Evolutionary conservation across 2,888 invertebrate genomes (phyloP).

Genomic region (Aethes cnicana): DNA sequence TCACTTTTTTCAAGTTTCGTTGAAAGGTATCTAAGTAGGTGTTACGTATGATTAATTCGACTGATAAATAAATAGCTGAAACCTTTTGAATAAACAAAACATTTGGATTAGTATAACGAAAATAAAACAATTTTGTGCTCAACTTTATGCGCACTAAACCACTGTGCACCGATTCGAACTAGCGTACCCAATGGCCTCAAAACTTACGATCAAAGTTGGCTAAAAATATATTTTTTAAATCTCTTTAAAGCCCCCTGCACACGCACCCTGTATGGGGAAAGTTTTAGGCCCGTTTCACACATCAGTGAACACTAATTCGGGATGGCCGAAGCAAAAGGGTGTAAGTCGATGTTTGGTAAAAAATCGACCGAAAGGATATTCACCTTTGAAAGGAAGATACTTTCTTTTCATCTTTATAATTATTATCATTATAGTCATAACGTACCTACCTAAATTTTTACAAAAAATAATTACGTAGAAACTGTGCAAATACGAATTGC

Average conservation of each 20-base stretch:
- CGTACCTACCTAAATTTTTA: too few relatives aligned
- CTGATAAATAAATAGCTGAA: too few relatives aligned
- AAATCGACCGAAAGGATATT: neutral
- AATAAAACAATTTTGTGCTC: neutral
- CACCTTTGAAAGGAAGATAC: too few relatives aligned
- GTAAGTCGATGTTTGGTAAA: slow-evolving; percentile 44
- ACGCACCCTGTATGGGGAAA: slow-evolving; percentile 57
- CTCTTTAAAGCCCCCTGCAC: slow-evolving; percentile 58
- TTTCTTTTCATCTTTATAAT: too few relatives aligned
- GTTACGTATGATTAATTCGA: too few relatives aligned
- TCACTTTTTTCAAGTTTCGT: too few relatives aligned
- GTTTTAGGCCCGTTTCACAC: slow-evolving; percentile 75
- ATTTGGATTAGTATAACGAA: too few relatives aligned
- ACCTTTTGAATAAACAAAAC: too few relatives aligned
- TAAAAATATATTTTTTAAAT: slow-evolving; percentile 51
- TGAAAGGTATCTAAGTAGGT: too few relatives aligned
- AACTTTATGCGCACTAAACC: neutral
- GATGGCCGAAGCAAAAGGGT: slow-evolving; percentile 50
- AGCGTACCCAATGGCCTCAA: slow-evolving; percentile 17
- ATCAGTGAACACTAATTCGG: slow-evolving; percentile 72
- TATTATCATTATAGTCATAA: too few relatives aligned
- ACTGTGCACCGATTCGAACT: slow-evolving; percentile 22
- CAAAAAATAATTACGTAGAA: too few relatives aligned
- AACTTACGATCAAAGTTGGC: slow-evolving; percentile 30
- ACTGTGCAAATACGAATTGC: too few relatives aligned